phyloP scores from a whole-genome alignment of 2,113 vertebrate genomes.

The Glareola pratincola region DNA sequence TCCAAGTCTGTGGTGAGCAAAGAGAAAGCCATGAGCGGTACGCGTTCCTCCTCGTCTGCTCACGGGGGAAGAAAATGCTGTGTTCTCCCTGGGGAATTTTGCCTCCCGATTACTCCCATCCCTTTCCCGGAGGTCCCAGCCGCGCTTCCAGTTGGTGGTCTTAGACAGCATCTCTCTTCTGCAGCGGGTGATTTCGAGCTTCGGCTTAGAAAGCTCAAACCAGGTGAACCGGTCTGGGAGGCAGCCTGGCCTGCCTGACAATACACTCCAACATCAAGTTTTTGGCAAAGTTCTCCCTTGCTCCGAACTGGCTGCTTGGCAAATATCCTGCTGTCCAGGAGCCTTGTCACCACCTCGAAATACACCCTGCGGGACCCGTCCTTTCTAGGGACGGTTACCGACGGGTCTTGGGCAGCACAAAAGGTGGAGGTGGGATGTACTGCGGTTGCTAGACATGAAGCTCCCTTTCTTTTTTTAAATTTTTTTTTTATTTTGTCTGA shows the following conservation, averaged over 20 bases:
- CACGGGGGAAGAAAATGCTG: not conserved
- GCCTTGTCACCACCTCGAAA: not conserved
- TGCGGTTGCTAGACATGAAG: not conserved
- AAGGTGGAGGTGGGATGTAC: not conserved
- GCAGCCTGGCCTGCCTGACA: not conserved
- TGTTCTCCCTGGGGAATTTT: not conserved
- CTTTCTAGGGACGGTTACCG: not conserved
- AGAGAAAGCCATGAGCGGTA: not conserved
- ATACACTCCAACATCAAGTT: not conserved
- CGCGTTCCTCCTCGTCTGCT: not conserved
- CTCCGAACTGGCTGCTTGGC: not conserved
- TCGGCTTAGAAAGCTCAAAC: not conserved
- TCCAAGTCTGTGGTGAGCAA: not conserved
- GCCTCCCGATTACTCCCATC: rapidly evolving
- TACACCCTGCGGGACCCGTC: rapidly evolving
- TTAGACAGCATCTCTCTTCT: not conserved
- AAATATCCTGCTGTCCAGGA: not conserved
- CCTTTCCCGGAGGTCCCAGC: not conserved
- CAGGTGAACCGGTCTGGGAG: conserved; percentile 60
- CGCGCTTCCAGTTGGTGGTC: not conserved
- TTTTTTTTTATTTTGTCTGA: not conserved
- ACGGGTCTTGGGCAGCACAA: not conserved
- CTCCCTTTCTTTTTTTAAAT: not conserved
- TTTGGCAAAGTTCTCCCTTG: not conserved
- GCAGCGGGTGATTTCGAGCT: not conserved